Conservation (phyloP, 1,140 invertebrate species). For the Panagrolaimus sp. region DNA sequence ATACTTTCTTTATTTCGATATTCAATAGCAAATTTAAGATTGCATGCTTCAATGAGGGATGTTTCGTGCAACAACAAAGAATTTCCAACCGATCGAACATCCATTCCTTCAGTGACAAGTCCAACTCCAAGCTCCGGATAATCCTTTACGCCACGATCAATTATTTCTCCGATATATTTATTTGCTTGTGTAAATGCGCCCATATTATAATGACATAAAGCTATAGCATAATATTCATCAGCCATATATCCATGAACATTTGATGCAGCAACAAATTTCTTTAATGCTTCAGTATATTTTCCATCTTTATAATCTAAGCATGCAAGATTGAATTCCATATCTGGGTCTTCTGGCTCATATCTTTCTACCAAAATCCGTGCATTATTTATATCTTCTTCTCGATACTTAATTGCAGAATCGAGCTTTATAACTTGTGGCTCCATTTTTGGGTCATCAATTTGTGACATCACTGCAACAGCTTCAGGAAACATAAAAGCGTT, state of each 20-base stretch:
- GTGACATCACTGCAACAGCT: slow-evolving; percentile 43
- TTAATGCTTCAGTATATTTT: slow-evolving; percentile 80
- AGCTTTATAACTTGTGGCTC: slow-evolving; percentile 67
- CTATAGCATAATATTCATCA: slow-evolving; percentile 88
- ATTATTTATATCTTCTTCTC: slow-evolving; percentile 82
- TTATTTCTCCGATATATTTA: slow-evolving; percentile 77
- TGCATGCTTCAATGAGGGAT: slow-evolving; percentile 93
- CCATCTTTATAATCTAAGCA: slow-evolving; percentile 88
- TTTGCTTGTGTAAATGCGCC: slow-evolving; percentile 86
- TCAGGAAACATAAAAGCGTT: slow-evolving; percentile 56
- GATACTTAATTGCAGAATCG: slow-evolving; percentile 93
- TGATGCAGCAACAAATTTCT: slow-evolving; percentile 81
- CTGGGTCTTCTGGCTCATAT: slow-evolving; percentile 77
- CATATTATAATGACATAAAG: slow-evolving; percentile 85
- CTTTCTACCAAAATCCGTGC: slow-evolving; percentile 87
- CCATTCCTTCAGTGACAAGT: slow-evolving; percentile 93
- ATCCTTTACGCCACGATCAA: slow-evolving; percentile 88
- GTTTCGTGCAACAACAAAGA: slow-evolving; percentile 90
- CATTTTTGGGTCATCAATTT: slow-evolving; percentile 29
- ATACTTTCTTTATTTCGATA: slow-evolving; percentile 89
- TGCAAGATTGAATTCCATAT: slow-evolving; percentile 90
- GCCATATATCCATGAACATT: slow-evolving; percentile 80
- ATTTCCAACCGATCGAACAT: slow-evolving; percentile 92
- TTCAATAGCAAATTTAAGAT: slow-evolving; percentile 95
- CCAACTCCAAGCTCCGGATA: slow-evolving; percentile 96